phyloP scores from a whole-genome alignment of 2,888 invertebrate genomes.

The Omphaloscelis lunosa region DNA sequence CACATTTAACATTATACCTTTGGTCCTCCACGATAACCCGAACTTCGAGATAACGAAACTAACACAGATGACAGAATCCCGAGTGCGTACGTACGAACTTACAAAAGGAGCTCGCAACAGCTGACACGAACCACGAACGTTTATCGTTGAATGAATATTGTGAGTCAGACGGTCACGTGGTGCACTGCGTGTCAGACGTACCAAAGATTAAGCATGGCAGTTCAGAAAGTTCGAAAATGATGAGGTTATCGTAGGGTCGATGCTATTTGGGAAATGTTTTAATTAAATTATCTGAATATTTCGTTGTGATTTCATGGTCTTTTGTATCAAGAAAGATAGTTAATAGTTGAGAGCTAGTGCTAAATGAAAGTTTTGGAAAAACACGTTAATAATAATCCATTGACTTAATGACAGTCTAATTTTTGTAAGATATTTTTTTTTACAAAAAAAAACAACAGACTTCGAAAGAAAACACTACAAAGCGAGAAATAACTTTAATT shows the following conservation, averaged over 20 bases:
- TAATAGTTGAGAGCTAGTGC: not conserved
- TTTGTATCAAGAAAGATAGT: not conserved
- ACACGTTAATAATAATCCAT: not conserved
- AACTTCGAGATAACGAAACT: slow-evolving; percentile 32
- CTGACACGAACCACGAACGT: slow-evolving; percentile 66
- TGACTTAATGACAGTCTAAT: not conserved
- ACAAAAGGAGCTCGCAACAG: slow-evolving; percentile 71
- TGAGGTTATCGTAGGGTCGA: slow-evolving; percentile 36
- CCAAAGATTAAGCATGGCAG: slow-evolving; percentile 65
- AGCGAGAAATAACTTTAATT: no score
- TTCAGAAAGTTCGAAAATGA: slow-evolving; percentile 33
- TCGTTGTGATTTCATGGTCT: not conserved
- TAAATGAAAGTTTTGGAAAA: not conserved
- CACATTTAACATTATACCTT: not conserved
- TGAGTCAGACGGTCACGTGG: slow-evolving; percentile 77
- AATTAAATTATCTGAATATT: not conserved
- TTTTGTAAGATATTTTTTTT: no score
- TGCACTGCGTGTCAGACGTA: slow-evolving; percentile 65
- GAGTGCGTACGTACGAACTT: slow-evolving; percentile 17
- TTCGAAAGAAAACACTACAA: no score
- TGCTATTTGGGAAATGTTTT: slow-evolving; percentile 18
- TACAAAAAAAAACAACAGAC: no score
- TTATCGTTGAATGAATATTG: slow-evolving; percentile 75
- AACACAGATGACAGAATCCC: slow-evolving; percentile 18
- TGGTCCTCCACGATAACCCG: slow-evolving; percentile 37